Conservation (phyloP, 2,113 vertebrate genomes). For the Mellivora capensis region DNA sequence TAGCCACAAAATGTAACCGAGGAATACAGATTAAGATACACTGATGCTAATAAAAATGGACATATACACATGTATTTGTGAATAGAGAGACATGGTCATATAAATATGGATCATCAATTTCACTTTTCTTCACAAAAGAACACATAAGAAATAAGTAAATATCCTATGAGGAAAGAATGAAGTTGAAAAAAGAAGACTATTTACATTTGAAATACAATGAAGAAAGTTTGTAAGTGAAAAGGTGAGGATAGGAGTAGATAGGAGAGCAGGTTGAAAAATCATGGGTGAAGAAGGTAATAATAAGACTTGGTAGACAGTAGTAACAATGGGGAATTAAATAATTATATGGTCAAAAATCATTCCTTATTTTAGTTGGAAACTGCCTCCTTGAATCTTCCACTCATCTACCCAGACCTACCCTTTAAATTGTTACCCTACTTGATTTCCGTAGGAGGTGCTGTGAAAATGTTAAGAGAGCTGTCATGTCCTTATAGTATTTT, state of each 20-base stretch:
- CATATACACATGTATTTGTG: background rate
- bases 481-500: background rate
- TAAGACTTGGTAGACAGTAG: background rate
- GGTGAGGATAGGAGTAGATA: background rate
- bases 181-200: background rate
- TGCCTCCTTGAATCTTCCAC: background rate
- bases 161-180: background rate
- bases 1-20: background rate
- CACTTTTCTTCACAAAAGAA: background rate
- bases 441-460: background rate
- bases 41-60: background rate
- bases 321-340: background rate
- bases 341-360: background rate
- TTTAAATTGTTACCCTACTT: background rate
- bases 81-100: background rate
- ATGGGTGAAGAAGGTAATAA: background rate
- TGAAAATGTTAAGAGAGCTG: background rate
- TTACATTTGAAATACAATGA: background rate
- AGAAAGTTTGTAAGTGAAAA: background rate
- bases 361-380: background rate
- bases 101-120: background rate
- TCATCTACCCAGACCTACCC: background rate
- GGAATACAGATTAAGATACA: background rate
- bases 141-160: background rate
- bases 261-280: background rate